Evolutionary conservation across 2,113 vertebrate genomes (phyloP).

Genomic region (Phaethornis superciliosus): DNA sequence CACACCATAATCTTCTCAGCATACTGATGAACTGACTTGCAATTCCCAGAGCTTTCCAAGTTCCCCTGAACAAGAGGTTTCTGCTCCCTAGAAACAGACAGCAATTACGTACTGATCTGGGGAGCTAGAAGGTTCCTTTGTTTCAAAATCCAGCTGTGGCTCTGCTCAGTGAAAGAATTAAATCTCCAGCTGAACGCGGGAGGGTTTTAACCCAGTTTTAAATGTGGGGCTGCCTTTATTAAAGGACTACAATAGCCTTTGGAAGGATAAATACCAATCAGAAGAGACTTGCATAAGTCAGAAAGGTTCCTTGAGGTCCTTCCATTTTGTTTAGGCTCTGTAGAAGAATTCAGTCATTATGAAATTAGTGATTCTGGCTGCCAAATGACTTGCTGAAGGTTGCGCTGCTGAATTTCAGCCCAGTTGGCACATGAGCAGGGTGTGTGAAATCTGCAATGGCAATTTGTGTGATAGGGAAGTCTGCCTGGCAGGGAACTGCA

Average conservation of each 20-base stretch:
- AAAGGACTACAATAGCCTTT: constrained; percentile 16
- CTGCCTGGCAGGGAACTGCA: constrained; percentile 6
- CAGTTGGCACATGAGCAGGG: constrained; percentile 37
- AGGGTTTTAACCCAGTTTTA: not conserved
- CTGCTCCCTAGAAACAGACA: not conserved
- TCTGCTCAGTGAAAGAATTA: constrained; percentile 24
- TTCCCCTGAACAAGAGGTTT: not conserved
- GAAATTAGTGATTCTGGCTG: constrained; percentile 68
- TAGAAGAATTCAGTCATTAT: constrained; percentile 55
- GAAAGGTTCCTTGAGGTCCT: constrained; percentile 61
- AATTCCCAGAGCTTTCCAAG: not conserved
- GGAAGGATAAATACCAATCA: constrained; percentile 58
- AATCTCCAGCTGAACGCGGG: not conserved
- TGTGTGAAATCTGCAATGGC: not conserved
- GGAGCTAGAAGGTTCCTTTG: not conserved
- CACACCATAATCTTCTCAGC: not conserved
- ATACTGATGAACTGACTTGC: not conserved
- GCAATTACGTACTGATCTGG: not conserved
- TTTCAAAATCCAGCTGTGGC: constrained; percentile 20
- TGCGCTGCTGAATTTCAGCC: constrained; percentile 70
- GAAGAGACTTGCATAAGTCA: constrained; percentile 46
- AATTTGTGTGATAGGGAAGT: not conserved
- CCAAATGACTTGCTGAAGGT: constrained; percentile 66
- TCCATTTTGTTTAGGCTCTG: constrained; percentile 61
- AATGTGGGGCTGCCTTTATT: not conserved